A percentile compares a stretch with the other conserved stretches of the same genome.
Conservation (phyloP, 2,113 vertebrate genomes). For the Dermatemys mawii region DNA sequence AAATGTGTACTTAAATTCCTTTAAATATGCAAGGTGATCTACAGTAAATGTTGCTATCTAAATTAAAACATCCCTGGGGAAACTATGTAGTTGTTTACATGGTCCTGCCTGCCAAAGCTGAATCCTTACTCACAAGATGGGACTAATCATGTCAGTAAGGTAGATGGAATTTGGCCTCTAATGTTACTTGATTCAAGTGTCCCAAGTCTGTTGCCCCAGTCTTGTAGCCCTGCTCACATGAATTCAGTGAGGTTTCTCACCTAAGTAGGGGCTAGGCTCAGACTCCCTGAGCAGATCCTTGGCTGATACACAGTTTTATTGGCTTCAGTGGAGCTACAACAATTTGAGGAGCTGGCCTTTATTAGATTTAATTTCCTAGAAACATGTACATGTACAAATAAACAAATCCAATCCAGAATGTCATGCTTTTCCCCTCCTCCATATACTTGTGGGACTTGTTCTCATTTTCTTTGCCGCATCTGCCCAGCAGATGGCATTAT, state of each 20-base stretch:
- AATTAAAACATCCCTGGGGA: not conserved
- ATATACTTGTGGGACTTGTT: not conserved
- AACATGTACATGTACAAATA: not conserved
- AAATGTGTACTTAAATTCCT: too few species aligned
- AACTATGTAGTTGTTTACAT: not conserved
- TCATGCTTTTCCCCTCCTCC: rapidly evolving
- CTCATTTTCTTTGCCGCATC: rapidly evolving
- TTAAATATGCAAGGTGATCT: not conserved
- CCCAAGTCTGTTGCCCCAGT: rapidly evolving
- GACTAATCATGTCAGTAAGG: rapidly evolving
- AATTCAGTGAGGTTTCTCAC: not conserved
- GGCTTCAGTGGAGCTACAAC: not conserved
- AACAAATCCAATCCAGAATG: rapidly evolving
- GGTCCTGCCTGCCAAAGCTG: not conserved
- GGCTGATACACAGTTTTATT: not conserved
- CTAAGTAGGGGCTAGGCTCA: not conserved
- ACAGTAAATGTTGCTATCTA: not conserved
- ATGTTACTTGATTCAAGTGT: not conserved
- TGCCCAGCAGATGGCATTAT: conserved; percentile 54
- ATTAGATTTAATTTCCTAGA: not conserved
- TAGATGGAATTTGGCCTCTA: not conserved
- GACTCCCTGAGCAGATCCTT: not conserved
- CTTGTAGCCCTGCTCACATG: not conserved
- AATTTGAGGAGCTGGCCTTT: not conserved
- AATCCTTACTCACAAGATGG: not conserved